Evolutionary conservation across 2,113 vertebrate species (phyloP).

Genomic region (Microtus richardsoni): DNA sequence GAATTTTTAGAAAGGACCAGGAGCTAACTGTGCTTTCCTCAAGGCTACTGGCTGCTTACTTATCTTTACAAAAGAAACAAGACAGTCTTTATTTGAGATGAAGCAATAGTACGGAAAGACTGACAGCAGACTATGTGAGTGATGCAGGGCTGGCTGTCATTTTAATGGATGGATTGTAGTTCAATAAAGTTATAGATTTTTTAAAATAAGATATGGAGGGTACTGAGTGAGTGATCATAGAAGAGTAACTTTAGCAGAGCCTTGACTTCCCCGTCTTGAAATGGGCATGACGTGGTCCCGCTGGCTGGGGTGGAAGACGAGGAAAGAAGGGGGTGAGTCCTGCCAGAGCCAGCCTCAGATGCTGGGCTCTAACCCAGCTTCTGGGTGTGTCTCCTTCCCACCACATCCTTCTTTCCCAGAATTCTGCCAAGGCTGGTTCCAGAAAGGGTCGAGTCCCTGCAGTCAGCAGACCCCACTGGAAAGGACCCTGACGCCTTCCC

Average conservation of each 20-base stretch:
- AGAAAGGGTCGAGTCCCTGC: neutral
- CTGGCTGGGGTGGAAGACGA: neutral
- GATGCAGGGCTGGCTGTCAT: neutral
- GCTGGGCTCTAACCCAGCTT: too few species aligned
- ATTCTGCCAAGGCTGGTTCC: neutral
- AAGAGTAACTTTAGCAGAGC: neutral
- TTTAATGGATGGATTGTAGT: neutral
- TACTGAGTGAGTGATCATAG: neutral
- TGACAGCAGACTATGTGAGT: neutral
- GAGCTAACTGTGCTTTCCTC: too few species aligned
- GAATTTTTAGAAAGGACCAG: neutral
- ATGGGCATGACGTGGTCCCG: neutral
- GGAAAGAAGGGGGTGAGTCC: neutral
- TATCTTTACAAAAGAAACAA: neutral
- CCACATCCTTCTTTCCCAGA: neutral
- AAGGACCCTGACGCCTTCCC: neutral
- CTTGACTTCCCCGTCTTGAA: constrained; percentile 20
- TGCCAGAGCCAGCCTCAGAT: rapidly evolving
- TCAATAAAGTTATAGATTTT: neutral
- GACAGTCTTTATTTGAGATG: neutral
- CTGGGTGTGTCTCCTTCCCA: neutral
- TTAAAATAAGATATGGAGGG: neutral
- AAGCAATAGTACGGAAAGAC: neutral
- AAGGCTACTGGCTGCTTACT: neutral
- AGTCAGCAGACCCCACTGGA: neutral